These are phyloP conservation scores for Siphlonurus alternatus DNA, from an alignment of 2,888 invertebrate genomes.

Conservation along the genomic window DNA sequence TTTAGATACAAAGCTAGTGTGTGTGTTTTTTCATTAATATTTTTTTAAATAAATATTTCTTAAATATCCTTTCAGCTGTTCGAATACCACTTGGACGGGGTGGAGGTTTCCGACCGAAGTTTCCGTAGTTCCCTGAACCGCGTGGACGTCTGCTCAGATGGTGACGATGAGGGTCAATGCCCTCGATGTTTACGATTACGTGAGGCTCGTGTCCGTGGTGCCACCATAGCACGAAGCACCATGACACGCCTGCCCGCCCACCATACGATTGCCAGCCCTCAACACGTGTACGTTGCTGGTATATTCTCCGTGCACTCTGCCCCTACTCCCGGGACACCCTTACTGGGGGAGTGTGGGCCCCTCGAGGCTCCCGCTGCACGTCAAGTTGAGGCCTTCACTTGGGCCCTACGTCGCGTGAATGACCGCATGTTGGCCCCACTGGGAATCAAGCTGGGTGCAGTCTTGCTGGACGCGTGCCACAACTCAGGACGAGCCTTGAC, in stretches of 20 bases:
- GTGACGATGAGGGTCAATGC: background rate
- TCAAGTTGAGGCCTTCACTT: constrained; percentile 26
- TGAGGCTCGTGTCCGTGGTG: constrained; percentile 7
- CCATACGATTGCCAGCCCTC: constrained; percentile 12
- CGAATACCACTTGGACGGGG: constrained; percentile 6
- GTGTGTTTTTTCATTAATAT: background rate
- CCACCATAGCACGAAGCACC: background rate
- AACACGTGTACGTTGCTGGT: constrained; percentile 14
- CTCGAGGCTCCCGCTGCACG: constrained; percentile 18
- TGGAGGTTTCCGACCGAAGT: constrained; percentile 5
- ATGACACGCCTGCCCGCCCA: constrained; percentile 1
- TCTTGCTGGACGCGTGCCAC: constrained; percentile 21
- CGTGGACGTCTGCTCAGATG: background rate
- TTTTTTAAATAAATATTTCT: background rate
- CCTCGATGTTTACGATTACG: constrained; percentile 5
- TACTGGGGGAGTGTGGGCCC: background rate
- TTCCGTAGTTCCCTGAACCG: background rate
- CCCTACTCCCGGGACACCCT: background rate
- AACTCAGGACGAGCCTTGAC: constrained; percentile 14
- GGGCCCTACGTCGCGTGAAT: constrained; percentile 20
- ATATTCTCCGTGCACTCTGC: constrained; percentile 18
- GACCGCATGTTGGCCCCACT: constrained; percentile 13
- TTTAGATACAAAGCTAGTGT: too few species aligned
- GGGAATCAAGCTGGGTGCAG: constrained; percentile 17
- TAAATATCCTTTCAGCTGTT: constrained; percentile 4